Percentiles rank a stretch among this genome's conserved stretches.
Evolutionary conservation across 2,113 vertebrate genomes (phyloP).

Genomic region (Hypanus sabinus): DNA sequence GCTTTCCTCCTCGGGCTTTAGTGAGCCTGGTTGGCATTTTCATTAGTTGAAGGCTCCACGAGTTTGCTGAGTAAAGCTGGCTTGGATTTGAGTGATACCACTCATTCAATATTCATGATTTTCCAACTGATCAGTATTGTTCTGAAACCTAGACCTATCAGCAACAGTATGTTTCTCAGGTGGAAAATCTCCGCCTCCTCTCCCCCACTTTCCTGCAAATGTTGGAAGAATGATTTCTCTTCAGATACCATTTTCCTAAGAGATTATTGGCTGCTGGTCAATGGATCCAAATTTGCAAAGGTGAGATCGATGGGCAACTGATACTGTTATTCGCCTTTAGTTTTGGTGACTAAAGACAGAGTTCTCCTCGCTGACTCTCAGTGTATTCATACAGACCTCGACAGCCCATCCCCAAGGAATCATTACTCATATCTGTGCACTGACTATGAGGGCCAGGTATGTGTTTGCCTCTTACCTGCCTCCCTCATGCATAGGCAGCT

Average conservation of each 20-base stretch:
- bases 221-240: too few species aligned
- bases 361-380: neutral
- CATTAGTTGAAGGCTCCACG: neutral
- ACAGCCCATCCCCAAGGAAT: neutral
- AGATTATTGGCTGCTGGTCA: too few species aligned
- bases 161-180: too few species aligned
- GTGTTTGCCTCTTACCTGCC: neutral
- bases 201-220: neutral
- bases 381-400: neutral
- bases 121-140: too few species aligned
- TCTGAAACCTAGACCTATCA: too few species aligned
- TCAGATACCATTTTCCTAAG: too few species aligned
- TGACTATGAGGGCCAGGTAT: neutral
- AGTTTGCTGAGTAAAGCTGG: neutral
- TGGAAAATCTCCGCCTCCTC: too few species aligned
- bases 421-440: neutral
- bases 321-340: too few species aligned
- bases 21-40: neutral
- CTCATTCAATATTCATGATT: too few species aligned
- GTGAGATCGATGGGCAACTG: too few species aligned
- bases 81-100: neutral
- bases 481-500: neutral
- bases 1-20: neutral
- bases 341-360: too few species aligned
- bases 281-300: too few species aligned